phyloP scores from a whole-genome alignment of 2,888 invertebrate species.

The Dasysyrphus tricinctus region DNA sequence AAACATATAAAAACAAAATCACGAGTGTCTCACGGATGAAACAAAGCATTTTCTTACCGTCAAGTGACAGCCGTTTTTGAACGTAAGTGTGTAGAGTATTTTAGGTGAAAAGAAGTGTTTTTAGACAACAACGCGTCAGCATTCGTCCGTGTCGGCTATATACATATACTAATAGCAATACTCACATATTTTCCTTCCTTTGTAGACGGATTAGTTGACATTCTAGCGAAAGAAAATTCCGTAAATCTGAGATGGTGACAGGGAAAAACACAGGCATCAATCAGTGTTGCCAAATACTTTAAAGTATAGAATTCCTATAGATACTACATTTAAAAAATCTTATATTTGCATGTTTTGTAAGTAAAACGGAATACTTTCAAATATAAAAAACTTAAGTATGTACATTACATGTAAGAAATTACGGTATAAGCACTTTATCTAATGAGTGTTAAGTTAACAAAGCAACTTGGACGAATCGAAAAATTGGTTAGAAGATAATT shows the following conservation, averaged over 20 bases:
- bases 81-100: constrained; percentile 13
- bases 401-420: too few species aligned
- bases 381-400: too few species aligned
- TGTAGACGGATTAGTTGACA: constrained; percentile 72
- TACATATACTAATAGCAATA: not conserved
- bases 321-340: too few species aligned
- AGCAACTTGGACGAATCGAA: too few species aligned
- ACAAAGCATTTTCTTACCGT: constrained; percentile 55
- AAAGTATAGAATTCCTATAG: too few species aligned
- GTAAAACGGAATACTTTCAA: too few species aligned
- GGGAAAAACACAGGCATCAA: constrained; percentile 27
- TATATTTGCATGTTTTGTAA: too few species aligned
- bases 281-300: not conserved
- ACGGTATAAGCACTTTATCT: too few species aligned
- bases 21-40: constrained; percentile 52
- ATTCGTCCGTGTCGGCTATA: constrained; percentile 5
- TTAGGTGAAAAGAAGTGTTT: constrained; percentile 30
- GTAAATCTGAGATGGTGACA: constrained; percentile 20
- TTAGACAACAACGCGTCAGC: constrained; percentile 29
- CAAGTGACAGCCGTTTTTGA: constrained; percentile 24
- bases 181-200: constrained; percentile 22
- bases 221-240: constrained; percentile 65
- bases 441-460: too few species aligned
- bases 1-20: constrained; percentile 15
- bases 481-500: too few species aligned